Evolutionary conservation across 2,113 vertebrate species (phyloP).

Genomic region (Pseudonaja textilis): DNA sequence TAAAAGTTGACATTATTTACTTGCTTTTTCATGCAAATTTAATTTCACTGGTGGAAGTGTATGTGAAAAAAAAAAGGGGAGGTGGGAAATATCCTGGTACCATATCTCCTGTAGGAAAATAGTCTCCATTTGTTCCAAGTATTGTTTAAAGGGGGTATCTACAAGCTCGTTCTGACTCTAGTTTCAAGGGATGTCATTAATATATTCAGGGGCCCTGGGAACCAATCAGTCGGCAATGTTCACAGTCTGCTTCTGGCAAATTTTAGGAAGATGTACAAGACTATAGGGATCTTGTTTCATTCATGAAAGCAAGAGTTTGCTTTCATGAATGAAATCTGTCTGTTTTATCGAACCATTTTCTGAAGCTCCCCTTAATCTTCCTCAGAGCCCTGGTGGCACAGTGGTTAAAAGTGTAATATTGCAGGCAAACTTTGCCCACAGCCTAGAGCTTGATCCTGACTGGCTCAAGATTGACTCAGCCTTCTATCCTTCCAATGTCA

Average conservation of each 20-base stretch:
- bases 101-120: neutral
- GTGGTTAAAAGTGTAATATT: neutral
- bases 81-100: neutral
- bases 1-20: neutral
- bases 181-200: neutral
- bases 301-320: neutral
- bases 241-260: neutral
- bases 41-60: neutral
- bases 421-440: neutral
- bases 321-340: neutral
- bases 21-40: neutral
- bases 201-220: neutral
- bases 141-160: neutral
- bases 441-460: neutral
- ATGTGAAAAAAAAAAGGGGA: neutral
- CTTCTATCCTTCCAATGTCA: neutral
- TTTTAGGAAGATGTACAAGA: neutral
- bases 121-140: neutral
- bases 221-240: neutral
- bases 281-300: neutral
- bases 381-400: neutral
- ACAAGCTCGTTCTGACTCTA: neutral
- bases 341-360: neutral
- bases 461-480: neutral
- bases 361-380: neutral